phyloP scores from a whole-genome alignment of 1,140 invertebrate species.

The Pseudomyrmex dendroicus region DNA sequence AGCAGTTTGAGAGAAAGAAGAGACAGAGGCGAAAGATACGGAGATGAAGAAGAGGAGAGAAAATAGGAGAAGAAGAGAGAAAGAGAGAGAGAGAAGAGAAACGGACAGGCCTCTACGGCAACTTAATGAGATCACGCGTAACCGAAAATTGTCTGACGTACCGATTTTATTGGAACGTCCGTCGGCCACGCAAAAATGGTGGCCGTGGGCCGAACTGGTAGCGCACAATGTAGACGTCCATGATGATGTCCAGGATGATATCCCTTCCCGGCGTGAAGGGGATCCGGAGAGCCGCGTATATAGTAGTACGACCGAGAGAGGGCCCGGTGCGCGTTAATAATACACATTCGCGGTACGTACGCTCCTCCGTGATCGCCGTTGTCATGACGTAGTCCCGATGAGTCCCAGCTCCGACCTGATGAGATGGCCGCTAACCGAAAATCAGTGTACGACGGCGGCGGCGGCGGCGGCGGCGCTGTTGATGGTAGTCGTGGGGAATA shows the following conservation, averaged over 20 bases:
- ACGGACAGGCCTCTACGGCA: constrained; percentile 64
- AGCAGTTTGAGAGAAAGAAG: constrained; percentile 45
- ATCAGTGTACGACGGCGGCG: constrained; percentile 52
- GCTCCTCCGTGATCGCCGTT: constrained; percentile 58
- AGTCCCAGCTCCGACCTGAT: constrained; percentile 38
- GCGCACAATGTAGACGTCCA: constrained; percentile 54
- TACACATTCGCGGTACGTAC: constrained; percentile 58
- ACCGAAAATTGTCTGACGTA: constrained; percentile 83
- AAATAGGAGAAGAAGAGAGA: constrained; percentile 8
- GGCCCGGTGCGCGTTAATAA: constrained; percentile 63
- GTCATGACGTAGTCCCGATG: constrained; percentile 59
- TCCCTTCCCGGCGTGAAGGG: constrained; percentile 39
- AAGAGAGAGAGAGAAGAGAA: constrained; percentile 33
- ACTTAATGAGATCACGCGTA: constrained; percentile 85
- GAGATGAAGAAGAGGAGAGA: constrained; percentile 7
- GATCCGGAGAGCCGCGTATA: constrained; percentile 10
- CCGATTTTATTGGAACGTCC: constrained; percentile 82
- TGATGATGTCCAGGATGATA: constrained; percentile 66
- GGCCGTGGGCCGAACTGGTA: constrained; percentile 54
- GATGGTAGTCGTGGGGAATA: constrained; percentile 57
- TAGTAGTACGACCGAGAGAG: constrained; percentile 5
- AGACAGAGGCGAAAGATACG: constrained; percentile 20
- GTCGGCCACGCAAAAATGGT: constrained; percentile 72
- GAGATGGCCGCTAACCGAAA: constrained; percentile 61
- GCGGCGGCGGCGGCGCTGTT: constrained; percentile 41